A percentile compares a stretch with the other conserved stretches of the same genome.
These are phyloP conservation scores for Octonoba sinensis DNA, from an alignment of 2,888 invertebrate species.

Conservation along the genomic window DNA sequence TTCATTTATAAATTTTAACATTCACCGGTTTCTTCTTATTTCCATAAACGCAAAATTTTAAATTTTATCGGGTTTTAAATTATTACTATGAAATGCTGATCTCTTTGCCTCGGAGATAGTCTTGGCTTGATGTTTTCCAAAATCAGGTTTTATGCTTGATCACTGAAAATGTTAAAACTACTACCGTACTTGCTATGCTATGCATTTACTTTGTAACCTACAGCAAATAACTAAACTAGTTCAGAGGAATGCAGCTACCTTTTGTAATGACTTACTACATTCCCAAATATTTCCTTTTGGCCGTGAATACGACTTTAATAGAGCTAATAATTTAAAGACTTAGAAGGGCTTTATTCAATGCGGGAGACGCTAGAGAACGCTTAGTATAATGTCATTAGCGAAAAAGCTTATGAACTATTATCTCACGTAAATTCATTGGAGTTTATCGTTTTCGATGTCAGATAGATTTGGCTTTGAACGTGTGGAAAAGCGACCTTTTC, in stretches of 20 bases:
- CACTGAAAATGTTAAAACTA: constrained; percentile 4
- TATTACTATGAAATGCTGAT: too few relatives aligned
- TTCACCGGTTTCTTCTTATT: too few relatives aligned
- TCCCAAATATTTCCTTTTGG: constrained; percentile 10
- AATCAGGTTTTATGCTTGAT: background rate
- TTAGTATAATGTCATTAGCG: background rate
- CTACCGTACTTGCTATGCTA: background rate
- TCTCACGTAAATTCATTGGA: background rate
- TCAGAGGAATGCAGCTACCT: background rate
- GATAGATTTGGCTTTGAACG: background rate
- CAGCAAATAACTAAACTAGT: background rate
- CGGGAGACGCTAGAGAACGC: too few relatives aligned
- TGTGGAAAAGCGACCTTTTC: background rate
- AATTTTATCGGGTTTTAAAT: too few relatives aligned
- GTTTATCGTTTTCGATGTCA: background rate
- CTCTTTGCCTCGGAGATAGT: background rate
- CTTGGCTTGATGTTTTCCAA: background rate
- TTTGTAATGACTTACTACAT: background rate
- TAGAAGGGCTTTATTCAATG: too few relatives aligned
- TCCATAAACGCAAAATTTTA: too few relatives aligned
- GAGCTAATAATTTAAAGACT: background rate
- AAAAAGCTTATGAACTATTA: background rate
- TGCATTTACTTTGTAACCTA: constrained; percentile 12
- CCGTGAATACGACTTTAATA: background rate
- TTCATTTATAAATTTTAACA: too few relatives aligned